Base-by-base conservation (phyloP, 1,140 invertebrate genomes). In the Drosophila albomicans region DNA sequence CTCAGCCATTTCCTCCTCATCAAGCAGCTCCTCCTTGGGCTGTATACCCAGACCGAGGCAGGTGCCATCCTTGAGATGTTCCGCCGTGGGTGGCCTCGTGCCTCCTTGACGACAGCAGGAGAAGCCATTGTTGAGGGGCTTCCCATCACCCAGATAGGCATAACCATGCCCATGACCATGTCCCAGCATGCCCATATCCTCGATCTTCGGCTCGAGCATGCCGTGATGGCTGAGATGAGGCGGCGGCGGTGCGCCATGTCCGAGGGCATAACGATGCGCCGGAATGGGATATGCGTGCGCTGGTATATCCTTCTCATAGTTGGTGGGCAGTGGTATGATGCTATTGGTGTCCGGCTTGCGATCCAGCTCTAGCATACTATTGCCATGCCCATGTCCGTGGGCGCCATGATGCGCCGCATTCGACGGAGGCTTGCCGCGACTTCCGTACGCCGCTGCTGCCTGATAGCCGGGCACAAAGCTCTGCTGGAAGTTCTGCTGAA, bases 101-200 rank as follows among this genome's bases (percentile, higher is more conserved):
- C 95, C 95, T 6, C 95, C 95, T 85, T 95, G 94, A 45, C 95
- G 94, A 91, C 95, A 96, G 75, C 95, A 96, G 77, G 95, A 95
- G 16, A 95, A 95, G 1, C 95, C 96, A 62, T 79, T 86, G 48
- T 85, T 92, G 5, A 78, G 3, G 6, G 79, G 57, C 62, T 93
- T 94, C 5, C 95, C 95, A 41, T 96, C 95, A 1, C 95, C 95
- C 41, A 94, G 92, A 86, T 94, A 96, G 45, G 94, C 81, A 81
- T 95, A 95, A 0, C 93, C 93, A 5, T 75, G 67, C 48, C 57
- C 64, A 41, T 79, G 73, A 1, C 81, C 76, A 5, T 81, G 73
- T 0, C 82, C 76, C 43, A 85, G 68, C 74, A 82, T 88, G 20
- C 82, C 78, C 75, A 91, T 89, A n/a, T 92, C 87, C 65, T 92